Evolutionary conservation across 2,888 invertebrate species (phyloP), one percentile per base, ranked within the genome.

Genomic region (Oasisia sp.): DNA sequence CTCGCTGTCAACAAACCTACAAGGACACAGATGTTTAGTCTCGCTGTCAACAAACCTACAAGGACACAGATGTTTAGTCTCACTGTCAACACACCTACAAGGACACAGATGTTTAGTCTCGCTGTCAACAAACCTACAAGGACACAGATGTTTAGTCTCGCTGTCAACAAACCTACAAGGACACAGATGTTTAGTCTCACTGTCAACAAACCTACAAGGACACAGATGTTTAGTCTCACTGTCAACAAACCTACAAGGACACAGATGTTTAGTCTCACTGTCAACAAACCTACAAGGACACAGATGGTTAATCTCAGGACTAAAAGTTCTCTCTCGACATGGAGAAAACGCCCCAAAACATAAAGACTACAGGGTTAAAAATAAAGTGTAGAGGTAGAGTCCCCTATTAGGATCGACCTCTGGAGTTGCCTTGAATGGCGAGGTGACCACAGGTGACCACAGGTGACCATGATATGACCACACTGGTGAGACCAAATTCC

Each of bases 1-100:
- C 32, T 98, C 98, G 93, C 97, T 98, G 44, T 98, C 98, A 32
- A 99, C 98, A 96, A 99, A 99, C 93, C 97, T 97, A 93, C 89
- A 89, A 93, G 58, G 50, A 91, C 12, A 50, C 27, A 27, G 27
- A 74, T 27, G 74, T 19, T 74, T 7, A 7, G n/a, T 97, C 32
- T 98, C 98, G 93, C 97, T 98, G 44, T 98, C 98, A 32, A 99
- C 98, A 96, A 99, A 99, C 93, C 97, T 97, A 93, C 89, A 89
- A 93, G 58, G 50, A 91, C 12, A 50, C 27, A 27, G 27, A 74
- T 27, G 74, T 19, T 74, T 7, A 7, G n/a, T 97, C 32, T 98
- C 98, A 93, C 97, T 98, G 44, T 98, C 98, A 32, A 99, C 98
- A 96, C 99, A 99, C 93, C 97, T 97, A 93, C 89, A 89, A 93